Percentiles rank a stretch among this genome's conserved stretches.
These are phyloP conservation scores for Brevimyrus niger DNA, from an alignment of 2,113 vertebrate species.

Conservation along the genomic window DNA sequence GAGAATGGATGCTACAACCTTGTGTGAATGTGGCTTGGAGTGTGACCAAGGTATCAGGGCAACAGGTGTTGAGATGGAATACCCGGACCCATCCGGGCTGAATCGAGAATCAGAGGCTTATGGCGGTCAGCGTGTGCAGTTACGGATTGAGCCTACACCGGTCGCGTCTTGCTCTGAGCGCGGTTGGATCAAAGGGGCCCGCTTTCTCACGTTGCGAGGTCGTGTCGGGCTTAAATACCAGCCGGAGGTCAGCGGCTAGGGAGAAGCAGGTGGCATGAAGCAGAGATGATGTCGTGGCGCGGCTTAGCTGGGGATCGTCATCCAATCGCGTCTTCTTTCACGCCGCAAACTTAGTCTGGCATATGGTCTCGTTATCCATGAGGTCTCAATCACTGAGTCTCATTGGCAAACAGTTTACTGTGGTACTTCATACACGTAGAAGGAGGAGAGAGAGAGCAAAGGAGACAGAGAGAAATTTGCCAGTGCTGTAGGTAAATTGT, in stretches of 20 bases:
- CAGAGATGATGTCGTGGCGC: background rate
- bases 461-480: background rate
- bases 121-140: background rate
- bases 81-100: background rate
- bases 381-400: background rate
- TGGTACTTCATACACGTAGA: background rate
- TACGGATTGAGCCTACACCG: background rate
- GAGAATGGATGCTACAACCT: background rate
- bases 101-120: background rate
- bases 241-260: slow-evolving; percentile 5
- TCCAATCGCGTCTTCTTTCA: background rate
- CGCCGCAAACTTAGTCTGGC: background rate
- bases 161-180: background rate
- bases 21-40: background rate
- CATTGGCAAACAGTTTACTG: background rate
- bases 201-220: background rate
- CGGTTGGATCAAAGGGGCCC: background rate
- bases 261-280: background rate
- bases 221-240: slow-evolving; percentile 17
- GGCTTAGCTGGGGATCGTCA: background rate
- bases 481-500: background rate
- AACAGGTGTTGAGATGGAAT: background rate
- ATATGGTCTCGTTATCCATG: background rate
- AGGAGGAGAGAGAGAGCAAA: background rate
- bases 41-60: background rate